A percentile compares a stretch with the other conserved stretches of the same genome.
Evolutionary conservation across 2,797 vertebrate genomes (phyloP).

Genomic region (Australoheros facetus): DNA sequence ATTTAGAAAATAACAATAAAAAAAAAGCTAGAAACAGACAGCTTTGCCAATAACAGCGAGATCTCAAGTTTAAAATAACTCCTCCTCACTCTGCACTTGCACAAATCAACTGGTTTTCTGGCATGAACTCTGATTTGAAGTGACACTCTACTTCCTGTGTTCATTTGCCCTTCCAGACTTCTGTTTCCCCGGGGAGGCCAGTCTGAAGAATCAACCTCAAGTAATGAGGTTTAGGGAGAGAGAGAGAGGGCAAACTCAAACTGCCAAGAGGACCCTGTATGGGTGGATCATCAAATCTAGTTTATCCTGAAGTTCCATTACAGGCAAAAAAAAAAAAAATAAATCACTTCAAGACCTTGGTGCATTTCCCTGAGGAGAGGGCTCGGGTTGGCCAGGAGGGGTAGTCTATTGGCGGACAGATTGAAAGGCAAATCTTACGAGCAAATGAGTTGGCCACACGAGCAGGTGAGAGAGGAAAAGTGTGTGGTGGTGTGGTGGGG

Average conservation of each 20-base stretch:
- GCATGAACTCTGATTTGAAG: slow-evolving; percentile 38
- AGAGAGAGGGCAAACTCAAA: slow-evolving; percentile 22
- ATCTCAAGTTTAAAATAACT: slow-evolving; percentile 5
- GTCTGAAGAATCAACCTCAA: slow-evolving; percentile 31
- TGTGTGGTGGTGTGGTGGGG: not conserved
- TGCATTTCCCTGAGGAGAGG: slow-evolving; percentile 53
- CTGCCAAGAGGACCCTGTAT: slow-evolving; percentile 11
- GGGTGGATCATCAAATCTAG: slow-evolving; percentile 66
- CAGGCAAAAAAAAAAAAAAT: slow-evolving; percentile 6
- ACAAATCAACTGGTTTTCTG: slow-evolving; percentile 22
- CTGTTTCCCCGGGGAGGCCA: slow-evolving; percentile 10
- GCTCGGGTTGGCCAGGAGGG: slow-evolving; percentile 5
- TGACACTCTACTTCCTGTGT: slow-evolving; percentile 57
- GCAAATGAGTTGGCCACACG: slow-evolving; percentile 18
- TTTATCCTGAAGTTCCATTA: slow-evolving; percentile 73
- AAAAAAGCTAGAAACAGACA: not conserved
- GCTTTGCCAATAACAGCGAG: not conserved
- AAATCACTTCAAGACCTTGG: slow-evolving; percentile 53
- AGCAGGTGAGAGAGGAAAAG: slow-evolving; percentile 28
- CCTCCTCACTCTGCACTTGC: not conserved
- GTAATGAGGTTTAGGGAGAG: slow-evolving; percentile 61
- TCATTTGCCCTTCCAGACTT: slow-evolving; percentile 25
- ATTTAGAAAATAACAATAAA: not conserved
- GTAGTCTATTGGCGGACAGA: slow-evolving; percentile 38
- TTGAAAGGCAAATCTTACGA: slow-evolving; percentile 54